These are phyloP conservation scores for Etheostoma cragini DNA, from an alignment of 2,113 vertebrate genomes.

Conservation along the genomic window DNA sequence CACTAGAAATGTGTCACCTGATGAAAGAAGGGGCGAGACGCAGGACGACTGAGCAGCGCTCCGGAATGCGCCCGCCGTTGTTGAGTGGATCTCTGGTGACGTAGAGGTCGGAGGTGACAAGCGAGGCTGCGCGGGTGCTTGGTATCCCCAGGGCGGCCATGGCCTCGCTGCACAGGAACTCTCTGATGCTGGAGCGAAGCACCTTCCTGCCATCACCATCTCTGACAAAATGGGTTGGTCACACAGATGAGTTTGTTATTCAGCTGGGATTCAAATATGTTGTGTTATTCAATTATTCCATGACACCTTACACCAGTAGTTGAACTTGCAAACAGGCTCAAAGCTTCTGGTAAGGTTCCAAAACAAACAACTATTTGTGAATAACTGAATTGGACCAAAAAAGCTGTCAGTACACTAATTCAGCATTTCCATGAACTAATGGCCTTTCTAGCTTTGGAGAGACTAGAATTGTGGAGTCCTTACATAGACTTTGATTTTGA, in stretches of 20 bases:
- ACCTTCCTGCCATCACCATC: conserved; percentile 92
- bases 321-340: neutral
- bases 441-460: too few species aligned
- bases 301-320: neutral
- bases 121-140: conserved; percentile 88
- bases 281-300: neutral
- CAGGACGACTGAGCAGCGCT: conserved; percentile 88
- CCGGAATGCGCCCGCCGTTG: conserved; percentile 85
- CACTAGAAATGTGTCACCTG: conserved; percentile 23
- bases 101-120: conserved; percentile 87
- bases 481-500: too few species aligned
- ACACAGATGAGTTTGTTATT: neutral
- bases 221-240: conserved; percentile 66
- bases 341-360: neutral
- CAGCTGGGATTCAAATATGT: neutral
- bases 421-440: too few species aligned
- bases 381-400: too few species aligned
- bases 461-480: too few species aligned
- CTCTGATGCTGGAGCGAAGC: conserved; percentile 90
- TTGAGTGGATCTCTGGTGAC: conserved; percentile 87
- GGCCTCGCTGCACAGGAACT: conserved; percentile 93
- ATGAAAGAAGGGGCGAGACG: conserved; percentile 64
- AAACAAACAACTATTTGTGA: too few species aligned
- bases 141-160: conserved; percentile 91
- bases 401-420: too few species aligned